Conservation (phyloP, 2,888 invertebrate species). For the Leptopilina syphax region DNA sequence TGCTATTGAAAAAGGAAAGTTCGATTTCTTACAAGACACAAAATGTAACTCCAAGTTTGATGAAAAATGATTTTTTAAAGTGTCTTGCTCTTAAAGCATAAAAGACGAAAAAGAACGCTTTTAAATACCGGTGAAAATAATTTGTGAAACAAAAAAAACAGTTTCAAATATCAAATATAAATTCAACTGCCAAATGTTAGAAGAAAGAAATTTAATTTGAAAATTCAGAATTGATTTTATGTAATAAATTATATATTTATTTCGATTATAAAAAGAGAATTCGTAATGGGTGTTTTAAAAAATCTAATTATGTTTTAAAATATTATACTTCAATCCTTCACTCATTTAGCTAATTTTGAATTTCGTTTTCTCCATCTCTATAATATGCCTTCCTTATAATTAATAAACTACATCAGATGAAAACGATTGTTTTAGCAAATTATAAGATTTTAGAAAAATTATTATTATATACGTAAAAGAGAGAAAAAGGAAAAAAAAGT, state of each 20-base stretch:
- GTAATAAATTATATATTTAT: no score
- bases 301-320: not conserved
- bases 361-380: not conserved
- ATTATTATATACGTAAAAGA: not conserved
- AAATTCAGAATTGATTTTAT: no score
- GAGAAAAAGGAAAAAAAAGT: not conserved
- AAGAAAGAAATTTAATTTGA: no score
- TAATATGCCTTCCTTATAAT: slow-evolving; percentile 25
- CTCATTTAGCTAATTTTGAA: not conserved
- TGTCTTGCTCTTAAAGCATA: not conserved
- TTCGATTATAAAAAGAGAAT: not conserved
- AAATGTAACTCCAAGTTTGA: no score
- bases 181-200: not conserved
- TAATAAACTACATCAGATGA: not conserved
- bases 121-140: not conserved
- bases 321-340: slow-evolving; percentile 14
- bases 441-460: not conserved
- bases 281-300: slow-evolving; percentile 12
- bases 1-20: no score
- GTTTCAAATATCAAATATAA: not conserved
- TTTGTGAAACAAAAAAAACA: not conserved
- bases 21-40: no score
- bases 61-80: not conserved
- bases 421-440: not conserved
- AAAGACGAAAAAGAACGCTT: not conserved